phyloP scores from a whole-genome alignment of 2,797 vertebrate species.

The Poeciliopsis paucimaculata region DNA sequence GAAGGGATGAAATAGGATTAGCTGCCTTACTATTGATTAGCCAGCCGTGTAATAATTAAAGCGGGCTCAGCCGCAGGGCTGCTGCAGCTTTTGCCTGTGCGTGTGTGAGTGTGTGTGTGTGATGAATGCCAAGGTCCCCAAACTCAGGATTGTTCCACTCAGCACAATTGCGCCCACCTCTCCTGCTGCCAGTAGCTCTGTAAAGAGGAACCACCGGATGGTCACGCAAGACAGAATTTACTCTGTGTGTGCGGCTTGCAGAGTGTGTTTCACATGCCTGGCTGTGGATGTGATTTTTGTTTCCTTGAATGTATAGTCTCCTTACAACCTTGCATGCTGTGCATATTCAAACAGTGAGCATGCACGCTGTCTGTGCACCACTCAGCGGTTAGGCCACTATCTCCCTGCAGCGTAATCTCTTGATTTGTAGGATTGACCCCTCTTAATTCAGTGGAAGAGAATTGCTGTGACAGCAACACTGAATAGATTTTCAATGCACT shows the following conservation, averaged over 20 bases:
- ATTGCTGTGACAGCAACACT: slow-evolving; percentile 79
- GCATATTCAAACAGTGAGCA: not conserved
- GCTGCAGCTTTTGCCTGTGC: slow-evolving; percentile 50
- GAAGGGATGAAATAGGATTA: slow-evolving; percentile 74
- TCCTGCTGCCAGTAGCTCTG: slow-evolving; percentile 36
- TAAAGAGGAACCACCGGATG: slow-evolving; percentile 24
- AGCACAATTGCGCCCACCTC: slow-evolving; percentile 62
- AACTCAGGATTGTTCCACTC: slow-evolving; percentile 62
- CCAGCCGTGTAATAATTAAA: slow-evolving; percentile 72
- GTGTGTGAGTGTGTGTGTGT: slow-evolving; percentile 39
- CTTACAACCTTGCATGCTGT: not conserved
- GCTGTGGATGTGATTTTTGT: not conserved
- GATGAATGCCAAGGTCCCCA: slow-evolving; percentile 68
- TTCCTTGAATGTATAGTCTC: not conserved
- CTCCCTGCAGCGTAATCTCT: slow-evolving; percentile 71
- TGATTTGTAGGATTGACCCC: slow-evolving; percentile 80
- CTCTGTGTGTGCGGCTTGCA: slow-evolving; percentile 11
- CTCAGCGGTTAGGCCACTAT: slow-evolving; percentile 51
- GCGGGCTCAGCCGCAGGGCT: slow-evolving; percentile 61
- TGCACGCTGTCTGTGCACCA: slow-evolving; percentile 28
- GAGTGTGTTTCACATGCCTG: slow-evolving; percentile 2
- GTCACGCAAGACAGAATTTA: slow-evolving; percentile 47
- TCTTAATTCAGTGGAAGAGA: slow-evolving; percentile 80
- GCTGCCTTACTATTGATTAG: slow-evolving; percentile 70
- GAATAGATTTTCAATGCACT: slow-evolving; percentile 80